These are phyloP conservation scores for Machaerirhynchus nigripectus DNA, from an alignment of 2,113 vertebrate species.

Conservation along the genomic window DNA sequence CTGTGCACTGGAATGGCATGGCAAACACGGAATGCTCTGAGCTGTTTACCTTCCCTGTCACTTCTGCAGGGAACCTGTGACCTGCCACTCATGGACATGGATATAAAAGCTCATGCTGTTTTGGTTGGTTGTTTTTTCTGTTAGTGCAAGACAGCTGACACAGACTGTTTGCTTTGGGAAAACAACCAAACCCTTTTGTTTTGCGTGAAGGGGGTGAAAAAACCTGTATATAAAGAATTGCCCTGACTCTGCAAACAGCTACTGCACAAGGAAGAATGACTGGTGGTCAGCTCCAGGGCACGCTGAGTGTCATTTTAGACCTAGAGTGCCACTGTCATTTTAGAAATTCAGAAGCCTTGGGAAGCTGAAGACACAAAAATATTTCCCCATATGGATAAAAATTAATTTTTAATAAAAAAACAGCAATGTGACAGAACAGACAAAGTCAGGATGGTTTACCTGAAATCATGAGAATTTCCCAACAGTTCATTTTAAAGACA, in stretches of 20 bases:
- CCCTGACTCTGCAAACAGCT: conserved; percentile 55
- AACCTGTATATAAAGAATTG: conserved; percentile 31
- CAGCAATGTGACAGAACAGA: background rate
- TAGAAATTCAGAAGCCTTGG: background rate
- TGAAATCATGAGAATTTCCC: background rate
- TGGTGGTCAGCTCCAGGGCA: background rate
- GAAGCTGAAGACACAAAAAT: background rate
- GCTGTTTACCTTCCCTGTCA: conserved; percentile 38
- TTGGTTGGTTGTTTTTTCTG: background rate
- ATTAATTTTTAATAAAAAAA: background rate
- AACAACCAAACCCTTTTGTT: conserved; percentile 57
- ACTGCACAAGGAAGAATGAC: background rate
- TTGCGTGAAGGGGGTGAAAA: background rate
- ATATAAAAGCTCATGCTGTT: conserved; percentile 29
- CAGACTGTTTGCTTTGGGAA: conserved; percentile 49
- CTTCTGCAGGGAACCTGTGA: conserved; percentile 46
- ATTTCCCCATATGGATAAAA: background rate
- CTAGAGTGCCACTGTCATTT: background rate
- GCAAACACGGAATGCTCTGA: background rate
- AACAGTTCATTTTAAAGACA: background rate
- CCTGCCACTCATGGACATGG: background rate
- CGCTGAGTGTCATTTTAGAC: background rate
- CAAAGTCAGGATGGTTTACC: background rate
- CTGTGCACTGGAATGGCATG: background rate
- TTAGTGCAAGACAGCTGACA: conserved; percentile 47